phyloP scores from a whole-genome alignment of 2,797 vertebrate species.

The Phrynocephalus guinanensis region DNA sequence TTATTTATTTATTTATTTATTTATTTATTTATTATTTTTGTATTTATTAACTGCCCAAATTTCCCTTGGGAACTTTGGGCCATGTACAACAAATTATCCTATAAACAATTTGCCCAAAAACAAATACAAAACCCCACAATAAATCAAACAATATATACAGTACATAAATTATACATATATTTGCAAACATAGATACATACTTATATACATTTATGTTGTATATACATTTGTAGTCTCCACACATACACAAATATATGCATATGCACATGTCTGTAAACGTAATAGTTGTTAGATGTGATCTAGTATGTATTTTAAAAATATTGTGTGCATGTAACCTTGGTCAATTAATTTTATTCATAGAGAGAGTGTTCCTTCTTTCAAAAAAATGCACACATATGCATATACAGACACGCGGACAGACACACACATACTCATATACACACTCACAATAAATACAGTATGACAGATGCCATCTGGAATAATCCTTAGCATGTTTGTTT shows the following conservation, averaged over 20 bases:
- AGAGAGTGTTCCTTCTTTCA: slow-evolving; percentile 73
- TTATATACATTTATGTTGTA: neutral
- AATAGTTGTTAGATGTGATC: slow-evolving; percentile 43
- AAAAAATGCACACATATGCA: slow-evolving; percentile 73
- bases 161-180: slow-evolving; percentile 19
- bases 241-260: neutral
- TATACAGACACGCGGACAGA: slow-evolving; percentile 35
- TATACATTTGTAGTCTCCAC: neutral
- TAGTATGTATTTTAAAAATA: slow-evolving; percentile 63
- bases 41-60: no score
- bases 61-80: no score
- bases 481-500: slow-evolving; percentile 81
- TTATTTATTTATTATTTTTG: no score
- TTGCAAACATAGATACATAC: neutral
- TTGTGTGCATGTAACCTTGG: slow-evolving; percentile 73
- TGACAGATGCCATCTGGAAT: slow-evolving; percentile 84
- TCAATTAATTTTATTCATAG: slow-evolving; percentile 81
- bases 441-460: slow-evolving; percentile 79
- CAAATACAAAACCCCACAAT: no score
- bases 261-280: neutral
- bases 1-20: no score
- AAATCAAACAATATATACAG: no score
- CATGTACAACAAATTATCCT: no score
- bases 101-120: no score
- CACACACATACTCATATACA: slow-evolving; percentile 61